Conservation (phyloP, 2,797 vertebrate species). For the Etheostoma nigrum region DNA sequence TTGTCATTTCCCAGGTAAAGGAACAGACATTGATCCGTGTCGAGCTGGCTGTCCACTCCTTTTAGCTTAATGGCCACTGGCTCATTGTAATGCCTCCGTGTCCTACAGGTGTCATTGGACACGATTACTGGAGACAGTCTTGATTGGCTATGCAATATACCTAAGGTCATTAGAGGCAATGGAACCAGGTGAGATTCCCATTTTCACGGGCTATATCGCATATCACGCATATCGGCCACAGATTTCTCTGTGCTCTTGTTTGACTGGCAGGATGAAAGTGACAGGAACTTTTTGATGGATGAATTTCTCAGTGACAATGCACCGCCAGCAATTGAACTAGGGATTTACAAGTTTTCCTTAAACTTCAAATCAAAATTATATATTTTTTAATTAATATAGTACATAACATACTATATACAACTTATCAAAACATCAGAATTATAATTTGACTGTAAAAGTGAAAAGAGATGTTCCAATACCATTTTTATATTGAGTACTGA, state of each 20-base stretch:
- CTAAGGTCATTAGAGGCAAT: conserved; percentile 52
- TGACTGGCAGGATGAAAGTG: conserved; percentile 40
- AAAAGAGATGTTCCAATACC: no score
- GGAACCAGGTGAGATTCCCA: conserved; percentile 47
- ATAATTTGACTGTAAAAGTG: neutral
- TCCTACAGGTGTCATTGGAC: conserved; percentile 72
- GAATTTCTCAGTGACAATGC: conserved; percentile 5
- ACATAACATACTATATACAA: no score
- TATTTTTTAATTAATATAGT: neutral
- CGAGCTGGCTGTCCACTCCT: conserved; percentile 47
- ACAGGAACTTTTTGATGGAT: neutral
- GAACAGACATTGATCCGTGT: conserved; percentile 54
- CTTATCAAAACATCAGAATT: neutral
- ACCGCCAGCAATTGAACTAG: neutral
- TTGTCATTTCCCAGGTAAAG: conserved; percentile 46
- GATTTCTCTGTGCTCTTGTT: conserved; percentile 26
- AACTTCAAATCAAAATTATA: neutral
- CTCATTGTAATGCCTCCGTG: conserved; percentile 36
- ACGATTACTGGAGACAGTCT: conserved; percentile 46
- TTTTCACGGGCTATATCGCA: conserved; percentile 47
- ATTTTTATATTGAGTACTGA: no score
- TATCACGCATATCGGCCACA: conserved; percentile 20
- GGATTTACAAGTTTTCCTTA: neutral
- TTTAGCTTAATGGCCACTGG: conserved; percentile 32
- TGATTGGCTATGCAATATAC: conserved; percentile 62